Percentiles rank a stretch among this genome's conserved stretches.
Conservation (phyloP, 2,113 vertebrate species). For the Trematomus loennbergii region DNA sequence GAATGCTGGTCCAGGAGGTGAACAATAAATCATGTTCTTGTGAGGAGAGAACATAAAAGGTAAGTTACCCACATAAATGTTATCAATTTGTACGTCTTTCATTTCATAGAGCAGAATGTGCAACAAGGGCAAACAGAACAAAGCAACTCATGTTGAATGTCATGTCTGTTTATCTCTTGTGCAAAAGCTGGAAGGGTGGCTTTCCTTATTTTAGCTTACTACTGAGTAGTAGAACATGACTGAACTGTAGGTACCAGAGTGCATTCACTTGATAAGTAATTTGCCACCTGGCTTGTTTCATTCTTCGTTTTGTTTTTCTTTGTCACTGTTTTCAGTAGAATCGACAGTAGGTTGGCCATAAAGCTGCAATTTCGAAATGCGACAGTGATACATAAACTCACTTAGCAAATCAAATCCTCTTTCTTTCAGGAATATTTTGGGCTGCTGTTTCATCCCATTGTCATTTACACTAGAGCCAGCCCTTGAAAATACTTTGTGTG, state of each 20-base stretch:
- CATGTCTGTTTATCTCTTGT: not conserved
- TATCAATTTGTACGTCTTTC: not conserved
- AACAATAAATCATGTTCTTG: constrained; percentile 58
- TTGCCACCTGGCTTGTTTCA: not conserved
- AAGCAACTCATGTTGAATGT: not conserved
- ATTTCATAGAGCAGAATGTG: not conserved
- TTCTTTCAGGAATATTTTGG: not conserved
- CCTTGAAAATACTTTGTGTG: not conserved
- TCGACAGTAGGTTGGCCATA: not conserved
- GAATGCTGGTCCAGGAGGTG: constrained; percentile 42
- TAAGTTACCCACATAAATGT: constrained; percentile 25
- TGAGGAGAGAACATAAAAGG: constrained; percentile 63
- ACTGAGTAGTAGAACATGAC: not conserved
- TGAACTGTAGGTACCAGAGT: not conserved
- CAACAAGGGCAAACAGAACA: not conserved
- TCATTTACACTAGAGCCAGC: not conserved
- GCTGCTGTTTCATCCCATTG: constrained; percentile 4
- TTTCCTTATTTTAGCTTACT: constrained; percentile 32
- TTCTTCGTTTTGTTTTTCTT: constrained; percentile 13
- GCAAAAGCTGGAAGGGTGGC: constrained; percentile 44
- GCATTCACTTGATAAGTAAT: not conserved
- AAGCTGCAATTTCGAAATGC: constrained; percentile 5
- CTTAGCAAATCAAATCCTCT: not conserved
- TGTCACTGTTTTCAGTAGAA: not conserved
- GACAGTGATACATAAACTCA: constrained; percentile 18